Conservation (phyloP, 1,140 invertebrate species). For the Drosophila lacteicornis region DNA sequence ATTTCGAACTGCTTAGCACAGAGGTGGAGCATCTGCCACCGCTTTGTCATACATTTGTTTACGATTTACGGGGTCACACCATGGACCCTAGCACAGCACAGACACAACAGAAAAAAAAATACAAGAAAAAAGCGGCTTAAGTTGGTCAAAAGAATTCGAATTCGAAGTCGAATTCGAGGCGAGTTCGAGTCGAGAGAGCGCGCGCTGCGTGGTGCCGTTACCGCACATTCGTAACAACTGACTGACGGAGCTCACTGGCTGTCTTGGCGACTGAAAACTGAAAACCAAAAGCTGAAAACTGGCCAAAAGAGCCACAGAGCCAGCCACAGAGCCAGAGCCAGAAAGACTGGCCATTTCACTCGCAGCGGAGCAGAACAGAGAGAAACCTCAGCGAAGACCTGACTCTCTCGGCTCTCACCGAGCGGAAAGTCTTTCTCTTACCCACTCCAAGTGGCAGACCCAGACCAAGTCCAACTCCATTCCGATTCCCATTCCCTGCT, state of each 20-base stretch:
- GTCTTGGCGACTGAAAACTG: slow-evolving; percentile 15
- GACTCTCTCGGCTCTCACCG: slow-evolving; percentile 22
- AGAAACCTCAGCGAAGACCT: neutral
- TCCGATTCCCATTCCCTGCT: slow-evolving; percentile 33
- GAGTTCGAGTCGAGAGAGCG: slow-evolving; percentile 29
- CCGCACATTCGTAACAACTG: slow-evolving; percentile 78
- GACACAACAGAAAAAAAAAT: slow-evolving; percentile 21
- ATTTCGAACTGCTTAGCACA: slow-evolving; percentile 12
- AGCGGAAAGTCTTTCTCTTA: slow-evolving; percentile 44
- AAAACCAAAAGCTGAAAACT: slow-evolving; percentile 30
- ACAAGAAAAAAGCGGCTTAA: slow-evolving; percentile 29
- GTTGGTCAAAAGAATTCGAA: slow-evolving; percentile 50
- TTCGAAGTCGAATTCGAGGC: neutral
- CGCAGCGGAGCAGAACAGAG: slow-evolving; percentile 68
- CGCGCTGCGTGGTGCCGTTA: slow-evolving; percentile 75
- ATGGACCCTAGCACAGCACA: slow-evolving; percentile 27
- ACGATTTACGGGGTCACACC: slow-evolving; percentile 16
- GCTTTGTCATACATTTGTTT: slow-evolving; percentile 25
- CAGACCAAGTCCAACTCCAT: slow-evolving; percentile 4
- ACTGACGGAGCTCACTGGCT: slow-evolving; percentile 13
- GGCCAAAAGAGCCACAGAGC: slow-evolving; percentile 50
- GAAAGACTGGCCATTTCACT: slow-evolving; percentile 71
- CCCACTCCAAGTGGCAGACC: slow-evolving; percentile 27
- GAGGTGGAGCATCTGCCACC: neutral
- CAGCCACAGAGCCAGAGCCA: neutral